Evolutionary conservation across 2,797 vertebrate species (phyloP).

Genomic region (Apogon hyalosoma): DNA sequence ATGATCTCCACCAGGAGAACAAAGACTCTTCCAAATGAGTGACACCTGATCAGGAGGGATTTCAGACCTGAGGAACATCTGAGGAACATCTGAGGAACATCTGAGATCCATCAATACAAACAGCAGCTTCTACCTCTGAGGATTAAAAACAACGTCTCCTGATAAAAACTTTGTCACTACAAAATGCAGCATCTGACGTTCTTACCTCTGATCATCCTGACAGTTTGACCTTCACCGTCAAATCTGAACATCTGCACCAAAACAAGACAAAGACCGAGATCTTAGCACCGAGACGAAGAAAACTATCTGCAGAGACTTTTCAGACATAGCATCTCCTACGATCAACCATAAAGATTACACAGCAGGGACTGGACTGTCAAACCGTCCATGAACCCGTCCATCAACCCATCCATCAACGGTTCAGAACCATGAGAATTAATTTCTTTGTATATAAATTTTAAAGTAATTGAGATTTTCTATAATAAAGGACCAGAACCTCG

Average conservation of each 20-base stretch:
- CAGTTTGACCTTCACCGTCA: conserved; percentile 52
- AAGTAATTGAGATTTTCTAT: no score
- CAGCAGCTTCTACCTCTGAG: conserved; percentile 15
- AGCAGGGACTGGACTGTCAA: no score
- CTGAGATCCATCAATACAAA: conserved; percentile 58
- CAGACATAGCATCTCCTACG: conserved; percentile 6
- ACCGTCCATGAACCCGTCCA: no score
- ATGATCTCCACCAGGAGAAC: conserved; percentile 65
- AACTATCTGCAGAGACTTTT: conserved; percentile 29
- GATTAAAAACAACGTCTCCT: conserved; percentile 24
- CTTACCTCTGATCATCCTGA: conserved; percentile 27
- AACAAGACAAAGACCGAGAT: conserved; percentile 46
- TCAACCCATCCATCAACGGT: no score
- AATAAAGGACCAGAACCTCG: no score
- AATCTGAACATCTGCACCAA: conserved; percentile 40
- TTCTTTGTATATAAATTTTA: no score
- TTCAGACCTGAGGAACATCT: conserved; percentile 54
- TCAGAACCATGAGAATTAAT: no score
- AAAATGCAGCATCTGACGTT: conserved; percentile 37
- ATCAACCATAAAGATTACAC: no score
- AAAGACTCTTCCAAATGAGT: conserved; percentile 56
- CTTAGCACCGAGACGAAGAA: conserved; percentile 37
- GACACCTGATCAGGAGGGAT: conserved; percentile 57
- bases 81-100: conserved; percentile 46
- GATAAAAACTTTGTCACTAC: conserved; percentile 35